Base-by-base conservation (phyloP, 2,113 vertebrate genomes). In the Capreolus pygargus region DNA sequence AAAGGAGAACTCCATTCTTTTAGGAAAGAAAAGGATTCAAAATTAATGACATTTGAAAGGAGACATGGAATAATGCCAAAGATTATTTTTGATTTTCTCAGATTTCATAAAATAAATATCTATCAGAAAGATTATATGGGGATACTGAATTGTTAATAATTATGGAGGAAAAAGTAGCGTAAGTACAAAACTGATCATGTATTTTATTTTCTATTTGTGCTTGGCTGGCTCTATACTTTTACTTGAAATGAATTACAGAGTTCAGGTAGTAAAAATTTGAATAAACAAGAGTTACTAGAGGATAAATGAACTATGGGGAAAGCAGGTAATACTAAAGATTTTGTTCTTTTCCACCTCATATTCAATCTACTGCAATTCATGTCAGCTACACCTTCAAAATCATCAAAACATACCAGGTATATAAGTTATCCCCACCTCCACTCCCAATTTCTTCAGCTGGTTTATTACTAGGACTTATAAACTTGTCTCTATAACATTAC, bases 241-340 rank as follows among this genome's bases (percentile, higher is more conserved):
- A 4, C 13, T 86, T 86, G 30, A 91, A 96, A 93, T 97, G 70
- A 94, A 27, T 96, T 30, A 86, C 67, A 91, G 11, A 54, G 12
- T 55, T 97, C n/a, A 96, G 39, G 12, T 33, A 91, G 89, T 70
- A 92, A 76, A 81, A 58, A 23, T 36, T 12, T 85, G 27, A 94
- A 30, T 83, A 79, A 79, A 85, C 93, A 92, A 81, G 30, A 93
- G 39, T 43, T 94, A 93, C 83, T 86, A 91, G 30, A 21, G 36
- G 67, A 83, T 89, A 94, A 91, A 86, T 43, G 58, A 83, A 58
- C 50, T 58, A 61, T 86, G 50, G 11, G 45, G 45, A 93, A 97
- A 91, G 6, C 33, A 94, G 23, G 76, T 55, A 78, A 82, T 93
- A 83, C 76, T 81, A 86, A 88, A 82, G 27, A 7, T 55, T 86